A percentile compares a stretch with the other conserved stretches of the same genome.
Evolutionary conservation across 2,113 vertebrate species (phyloP).

Genomic region (Ciconia boyciana): DNA sequence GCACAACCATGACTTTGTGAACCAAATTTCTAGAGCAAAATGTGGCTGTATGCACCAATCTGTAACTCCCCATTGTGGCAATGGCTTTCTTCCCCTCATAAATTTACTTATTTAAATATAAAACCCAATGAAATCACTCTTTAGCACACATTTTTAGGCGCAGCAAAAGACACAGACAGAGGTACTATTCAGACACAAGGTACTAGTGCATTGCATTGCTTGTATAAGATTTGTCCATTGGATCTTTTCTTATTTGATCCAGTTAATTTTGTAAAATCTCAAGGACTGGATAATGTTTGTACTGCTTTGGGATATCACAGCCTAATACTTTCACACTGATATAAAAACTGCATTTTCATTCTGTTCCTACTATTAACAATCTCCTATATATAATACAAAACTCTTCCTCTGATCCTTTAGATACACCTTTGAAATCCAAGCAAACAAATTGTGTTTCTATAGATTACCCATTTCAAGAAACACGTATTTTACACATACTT

Average conservation of each 20-base stretch:
- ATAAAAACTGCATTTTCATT: background rate
- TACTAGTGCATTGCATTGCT: background rate
- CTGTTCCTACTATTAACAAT: background rate
- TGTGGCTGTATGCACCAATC: background rate
- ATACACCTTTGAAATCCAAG: background rate
- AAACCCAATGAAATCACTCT: background rate
- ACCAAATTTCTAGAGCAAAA: background rate
- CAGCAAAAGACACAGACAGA: background rate
- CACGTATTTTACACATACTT: background rate
- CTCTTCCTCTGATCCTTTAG: background rate
- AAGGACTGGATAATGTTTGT: background rate
- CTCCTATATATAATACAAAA: background rate
- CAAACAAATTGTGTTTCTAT: background rate
- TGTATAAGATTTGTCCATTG: background rate
- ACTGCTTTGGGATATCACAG: background rate
- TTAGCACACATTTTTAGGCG: background rate
- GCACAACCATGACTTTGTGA: background rate
- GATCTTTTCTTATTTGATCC: background rate
- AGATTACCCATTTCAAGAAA: background rate
- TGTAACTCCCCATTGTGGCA: background rate
- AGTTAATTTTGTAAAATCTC: background rate
- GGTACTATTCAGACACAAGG: background rate
- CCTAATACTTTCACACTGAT: background rate
- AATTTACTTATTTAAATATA: background rate
- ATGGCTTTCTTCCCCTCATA: background rate